A percentile compares a stretch with the other conserved stretches of the same genome.
Conservation (phyloP, 2,888 invertebrate genomes). For the Abscondita cerata region DNA sequence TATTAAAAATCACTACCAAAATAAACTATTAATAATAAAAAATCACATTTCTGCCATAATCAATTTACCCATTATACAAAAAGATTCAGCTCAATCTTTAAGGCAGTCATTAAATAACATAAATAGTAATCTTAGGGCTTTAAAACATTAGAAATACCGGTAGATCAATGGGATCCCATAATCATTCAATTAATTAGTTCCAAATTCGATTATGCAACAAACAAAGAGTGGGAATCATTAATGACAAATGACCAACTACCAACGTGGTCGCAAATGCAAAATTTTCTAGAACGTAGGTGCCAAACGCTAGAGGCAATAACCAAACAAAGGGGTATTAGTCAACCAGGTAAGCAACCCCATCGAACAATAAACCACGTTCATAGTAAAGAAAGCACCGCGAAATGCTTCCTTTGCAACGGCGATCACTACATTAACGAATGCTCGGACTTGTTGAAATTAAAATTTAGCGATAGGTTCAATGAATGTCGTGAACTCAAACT, state of each 20-base stretch:
- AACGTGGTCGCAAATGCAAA: background rate
- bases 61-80: background rate
- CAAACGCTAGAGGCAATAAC: background rate
- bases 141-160: background rate
- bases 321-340: background rate
- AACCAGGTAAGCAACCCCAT: background rate
- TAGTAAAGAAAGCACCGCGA: background rate
- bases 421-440: background rate
- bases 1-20: background rate
- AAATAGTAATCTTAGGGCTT: conserved; percentile 2
- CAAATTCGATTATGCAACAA: background rate
- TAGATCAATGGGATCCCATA: background rate
- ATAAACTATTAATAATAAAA: background rate
- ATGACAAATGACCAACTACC: background rate
- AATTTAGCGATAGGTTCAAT: background rate
- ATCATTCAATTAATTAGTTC: background rate
- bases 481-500: too few relatives aligned
- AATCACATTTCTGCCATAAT: background rate
- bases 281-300: background rate
- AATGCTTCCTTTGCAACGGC: background rate
- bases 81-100: background rate
- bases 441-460: background rate
- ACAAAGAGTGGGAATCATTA: background rate
- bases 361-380: background rate
- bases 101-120: background rate